Evolutionary conservation across 1,140 invertebrate genomes (phyloP).

Genomic region (Megathymus violae): DNA sequence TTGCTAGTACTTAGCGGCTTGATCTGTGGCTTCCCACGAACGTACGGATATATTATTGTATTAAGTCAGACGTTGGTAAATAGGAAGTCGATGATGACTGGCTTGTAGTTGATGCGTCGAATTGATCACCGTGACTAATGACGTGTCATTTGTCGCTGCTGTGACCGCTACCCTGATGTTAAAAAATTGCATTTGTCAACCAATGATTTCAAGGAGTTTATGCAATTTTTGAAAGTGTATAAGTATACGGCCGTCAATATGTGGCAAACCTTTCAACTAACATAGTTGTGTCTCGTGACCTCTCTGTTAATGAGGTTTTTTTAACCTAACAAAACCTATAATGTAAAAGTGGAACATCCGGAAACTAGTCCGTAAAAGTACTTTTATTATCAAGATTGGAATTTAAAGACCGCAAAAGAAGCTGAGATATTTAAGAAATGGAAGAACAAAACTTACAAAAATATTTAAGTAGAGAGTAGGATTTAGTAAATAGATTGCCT

Average conservation of each 20-base stretch:
- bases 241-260: not conserved
- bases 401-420: too few species aligned
- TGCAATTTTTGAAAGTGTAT: slow-evolving; percentile 27
- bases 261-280: not conserved
- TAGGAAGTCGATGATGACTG: slow-evolving; percentile 66
- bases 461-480: too few species aligned
- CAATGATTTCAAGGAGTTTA: slow-evolving; percentile 29
- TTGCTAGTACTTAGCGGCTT: slow-evolving; percentile 8
- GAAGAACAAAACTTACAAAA: too few species aligned
- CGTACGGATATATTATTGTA: slow-evolving; percentile 49
- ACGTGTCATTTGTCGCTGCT: slow-evolving; percentile 46
- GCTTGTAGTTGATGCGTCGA: slow-evolving; percentile 36
- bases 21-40: slow-evolving; percentile 61
- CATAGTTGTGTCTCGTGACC: not conserved
- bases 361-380: not conserved
- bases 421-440: too few species aligned
- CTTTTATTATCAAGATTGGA: too few species aligned
- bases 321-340: not conserved
- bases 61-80: slow-evolving; percentile 35
- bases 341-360: not conserved
- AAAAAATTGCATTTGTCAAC: slow-evolving; percentile 23
- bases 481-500: too few species aligned
- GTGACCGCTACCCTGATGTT: slow-evolving; percentile 18
- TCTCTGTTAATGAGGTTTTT: not conserved
- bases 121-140: slow-evolving; percentile 62